phyloP scores from a whole-genome alignment of 1,140 invertebrate species.

The Drosophila bipectinata region DNA sequence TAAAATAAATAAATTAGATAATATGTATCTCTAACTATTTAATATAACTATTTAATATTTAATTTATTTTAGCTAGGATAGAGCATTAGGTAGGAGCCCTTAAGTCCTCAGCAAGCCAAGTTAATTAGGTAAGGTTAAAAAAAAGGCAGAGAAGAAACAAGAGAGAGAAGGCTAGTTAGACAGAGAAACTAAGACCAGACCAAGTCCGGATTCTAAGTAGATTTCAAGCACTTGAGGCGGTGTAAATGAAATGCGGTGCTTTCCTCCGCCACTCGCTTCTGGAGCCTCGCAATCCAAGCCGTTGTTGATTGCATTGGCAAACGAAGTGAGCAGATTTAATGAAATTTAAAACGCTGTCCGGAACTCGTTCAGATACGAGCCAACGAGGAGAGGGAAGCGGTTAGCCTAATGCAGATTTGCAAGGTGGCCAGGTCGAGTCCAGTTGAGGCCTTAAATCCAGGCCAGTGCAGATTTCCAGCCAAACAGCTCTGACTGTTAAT shows the following conservation, averaged over 20 bases:
- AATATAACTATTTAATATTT: not conserved
- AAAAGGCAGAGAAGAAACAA: slow-evolving; percentile 3
- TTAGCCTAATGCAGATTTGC: slow-evolving; percentile 51
- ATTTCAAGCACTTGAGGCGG: slow-evolving; percentile 74
- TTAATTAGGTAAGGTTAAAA: slow-evolving; percentile 74
- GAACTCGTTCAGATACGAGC: slow-evolving; percentile 37
- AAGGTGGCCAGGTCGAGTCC: slow-evolving; percentile 18
- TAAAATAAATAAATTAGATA: not conserved
- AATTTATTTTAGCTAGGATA: not conserved
- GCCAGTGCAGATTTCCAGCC: slow-evolving; percentile 57
- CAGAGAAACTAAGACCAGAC: slow-evolving; percentile 1
- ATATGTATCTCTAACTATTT: not conserved
- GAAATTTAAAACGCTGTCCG: slow-evolving; percentile 74
- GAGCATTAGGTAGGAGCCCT: slow-evolving; percentile 15
- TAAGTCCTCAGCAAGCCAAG: slow-evolving; percentile 41
- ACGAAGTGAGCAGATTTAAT: slow-evolving; percentile 81
- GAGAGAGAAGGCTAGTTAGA: slow-evolving; percentile 26
- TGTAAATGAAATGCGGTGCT: slow-evolving; percentile 73
- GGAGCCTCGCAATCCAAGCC: slow-evolving; percentile 25
- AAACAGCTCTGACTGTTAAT: slow-evolving; percentile 49
- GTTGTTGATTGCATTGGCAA: slow-evolving; percentile 79
- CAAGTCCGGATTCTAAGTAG: slow-evolving; percentile 58
- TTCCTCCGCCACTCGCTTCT: slow-evolving; percentile 9
- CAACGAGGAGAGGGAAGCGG: slow-evolving; percentile 18
- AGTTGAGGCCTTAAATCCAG: slow-evolving; percentile 7